A percentile compares a stretch with the other conserved stretches of the same genome.
phyloP scores from a whole-genome alignment of 2,888 invertebrate species.

The Sceliomorpha sp. region DNA sequence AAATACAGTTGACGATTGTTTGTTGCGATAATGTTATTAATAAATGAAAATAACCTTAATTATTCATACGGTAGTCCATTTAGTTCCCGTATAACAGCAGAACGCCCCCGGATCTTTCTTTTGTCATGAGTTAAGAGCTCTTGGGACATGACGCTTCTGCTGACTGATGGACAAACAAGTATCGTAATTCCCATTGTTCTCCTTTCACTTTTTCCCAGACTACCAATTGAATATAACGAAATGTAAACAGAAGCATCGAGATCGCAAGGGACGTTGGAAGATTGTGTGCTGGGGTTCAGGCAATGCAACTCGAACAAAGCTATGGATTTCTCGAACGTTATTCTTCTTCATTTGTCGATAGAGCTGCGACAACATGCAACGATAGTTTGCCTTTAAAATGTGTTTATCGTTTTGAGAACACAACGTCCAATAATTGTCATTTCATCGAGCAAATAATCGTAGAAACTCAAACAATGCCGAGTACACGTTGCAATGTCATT shows the following conservation, averaged over 20 bases:
- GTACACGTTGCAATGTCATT: no score
- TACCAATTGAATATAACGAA: conserved; percentile 78
- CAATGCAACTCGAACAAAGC: conserved; percentile 47
- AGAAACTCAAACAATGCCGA: no score
- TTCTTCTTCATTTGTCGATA: conserved; percentile 37
- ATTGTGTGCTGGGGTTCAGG: conserved; percentile 44
- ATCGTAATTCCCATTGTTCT: conserved; percentile 79
- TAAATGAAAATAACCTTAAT: no score
- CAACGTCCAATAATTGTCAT: no score
- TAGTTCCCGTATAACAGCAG: conserved; percentile 46
- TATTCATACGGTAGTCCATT: no score
- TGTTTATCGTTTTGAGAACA: no score
- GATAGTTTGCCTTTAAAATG: no score
- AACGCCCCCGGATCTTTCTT: conserved; percentile 56
- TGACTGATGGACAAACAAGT: conserved; percentile 76
- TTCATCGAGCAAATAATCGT: no score
- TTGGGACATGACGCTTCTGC: conserved; percentile 64
- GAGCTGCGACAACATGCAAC: conserved; percentile 9
- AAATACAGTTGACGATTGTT: no score
- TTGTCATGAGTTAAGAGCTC: conserved; percentile 63
- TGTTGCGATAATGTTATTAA: no score
- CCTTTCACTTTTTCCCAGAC: conserved; percentile 66
- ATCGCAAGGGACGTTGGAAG: conserved; percentile 63
- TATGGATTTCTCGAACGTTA: conserved; percentile 45
- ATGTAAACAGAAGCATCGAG: conserved; percentile 75